Evolutionary conservation across 1,140 invertebrate genomes (phyloP), one percentile per base, ranked within the genome.

Genomic region (Cryptotermes secundus): DNA sequence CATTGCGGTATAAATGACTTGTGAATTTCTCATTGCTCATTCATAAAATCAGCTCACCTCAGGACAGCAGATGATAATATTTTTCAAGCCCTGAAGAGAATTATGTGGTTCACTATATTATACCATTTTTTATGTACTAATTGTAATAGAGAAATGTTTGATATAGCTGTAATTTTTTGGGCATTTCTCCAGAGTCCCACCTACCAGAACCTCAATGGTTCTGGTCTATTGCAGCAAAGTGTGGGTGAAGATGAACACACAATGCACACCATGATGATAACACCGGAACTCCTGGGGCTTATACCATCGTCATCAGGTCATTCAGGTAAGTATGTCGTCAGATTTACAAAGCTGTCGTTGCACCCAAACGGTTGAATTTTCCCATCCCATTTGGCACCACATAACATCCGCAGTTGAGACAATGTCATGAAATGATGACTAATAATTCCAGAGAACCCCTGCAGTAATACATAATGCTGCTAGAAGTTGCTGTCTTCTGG

Each of bases 191-290:
- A 72, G 59, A 72, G 59, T 72, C 59, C 59, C 31, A 72, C 59
- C 2, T 72, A 72, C 59, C 59, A 72, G 59, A 72, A 72, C 59
- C 59, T 72, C 31, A 72, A 72, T 72, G 59, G 59, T 72, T 26
- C 59, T 65, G 59, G 19, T 72, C 26, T 72, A 72, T 72, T 72
- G 59, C 59, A 72, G n/a, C 26, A n/a, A 72, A 72, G n/a, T 72
- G 59, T 72, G 59, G 82, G 90, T 38, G 89, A 90, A 82, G 89
- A 90, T 36, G 89, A 90, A 35, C 88, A 89, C 82, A 87, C 88
- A 26, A 89, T 90, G 87, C 90, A 91, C 84, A 89, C 90, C 85
- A 93, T 94, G 92, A 94, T 94, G 90, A 93, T 94, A 81, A 94
- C 93, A 22, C 93, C 93, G 1, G 93, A 94, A 87, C 88, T 94